A percentile compares a stretch with the other conserved stretches of the same genome.
Conservation (phyloP, 2,113 vertebrate species). For the Syrmaticus mikado region DNA sequence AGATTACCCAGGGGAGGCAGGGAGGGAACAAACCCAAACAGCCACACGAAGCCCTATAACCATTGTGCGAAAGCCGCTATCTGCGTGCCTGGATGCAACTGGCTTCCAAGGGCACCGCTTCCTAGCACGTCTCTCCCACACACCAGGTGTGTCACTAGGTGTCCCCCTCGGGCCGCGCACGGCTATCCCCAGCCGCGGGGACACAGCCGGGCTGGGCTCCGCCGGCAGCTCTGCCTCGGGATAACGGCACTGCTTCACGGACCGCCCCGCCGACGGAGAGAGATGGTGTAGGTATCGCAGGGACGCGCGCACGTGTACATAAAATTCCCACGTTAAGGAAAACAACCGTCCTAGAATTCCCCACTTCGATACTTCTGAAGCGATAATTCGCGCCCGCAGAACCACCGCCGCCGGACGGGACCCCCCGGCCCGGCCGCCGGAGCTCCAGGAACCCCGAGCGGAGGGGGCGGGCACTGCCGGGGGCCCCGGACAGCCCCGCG, state of each 20-base stretch:
- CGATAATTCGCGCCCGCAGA: not conserved
- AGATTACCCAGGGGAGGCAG: not conserved
- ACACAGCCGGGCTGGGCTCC: not conserved
- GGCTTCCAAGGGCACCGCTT: not conserved
- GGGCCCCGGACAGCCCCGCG: not conserved
- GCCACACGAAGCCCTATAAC: not conserved
- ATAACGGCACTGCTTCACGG: not conserved
- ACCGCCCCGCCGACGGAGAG: too few relatives aligned
- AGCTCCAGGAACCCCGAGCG: too few relatives aligned
- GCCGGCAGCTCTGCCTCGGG: too few relatives aligned
- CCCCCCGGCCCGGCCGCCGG: too few relatives aligned
- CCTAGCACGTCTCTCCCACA: not conserved
- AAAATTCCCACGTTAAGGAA: not conserved
- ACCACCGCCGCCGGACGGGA: not conserved
- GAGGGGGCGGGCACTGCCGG: not conserved
- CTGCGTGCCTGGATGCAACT: too few relatives aligned
- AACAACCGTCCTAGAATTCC: not conserved
- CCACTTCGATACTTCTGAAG: fast-evolving
- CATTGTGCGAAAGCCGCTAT: fast-evolving
- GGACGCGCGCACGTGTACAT: fast-evolving
- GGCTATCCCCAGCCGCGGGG: not conserved
- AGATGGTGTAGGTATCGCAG: fast-evolving
- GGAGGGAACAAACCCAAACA: not conserved
- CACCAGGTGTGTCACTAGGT: not conserved
- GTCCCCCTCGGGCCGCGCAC: not conserved